Evolutionary conservation across 2,888 invertebrate genomes (phyloP).

Genomic region (Clostera curtula): DNA sequence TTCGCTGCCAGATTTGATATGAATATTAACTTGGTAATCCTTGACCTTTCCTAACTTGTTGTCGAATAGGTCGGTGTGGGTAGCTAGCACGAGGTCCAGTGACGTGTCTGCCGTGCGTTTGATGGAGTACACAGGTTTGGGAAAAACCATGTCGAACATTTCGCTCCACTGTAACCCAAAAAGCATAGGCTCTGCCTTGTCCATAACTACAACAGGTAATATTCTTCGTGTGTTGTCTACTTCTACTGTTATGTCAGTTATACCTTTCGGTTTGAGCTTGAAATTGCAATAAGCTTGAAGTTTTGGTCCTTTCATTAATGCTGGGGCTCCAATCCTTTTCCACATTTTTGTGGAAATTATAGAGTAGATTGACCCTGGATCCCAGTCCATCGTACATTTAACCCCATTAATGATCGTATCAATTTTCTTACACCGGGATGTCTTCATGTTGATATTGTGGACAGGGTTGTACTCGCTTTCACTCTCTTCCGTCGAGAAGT

Average conservation of each 20-base stretch:
- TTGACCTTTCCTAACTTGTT: conserved; percentile 6
- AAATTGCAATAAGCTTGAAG: neutral
- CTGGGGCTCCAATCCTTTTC: neutral
- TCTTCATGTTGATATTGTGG: no score
- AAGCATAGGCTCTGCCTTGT: conserved; percentile 6
- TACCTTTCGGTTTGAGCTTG: conserved; percentile 3
- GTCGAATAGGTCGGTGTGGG: conserved; percentile 3
- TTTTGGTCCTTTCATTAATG: neutral
- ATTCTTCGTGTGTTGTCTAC: conserved; percentile 3
- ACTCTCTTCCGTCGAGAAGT: neutral
- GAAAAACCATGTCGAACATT: conserved; percentile 5
- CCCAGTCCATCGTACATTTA: neutral
- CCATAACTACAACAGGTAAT: conserved; percentile 6
- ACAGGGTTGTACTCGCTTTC: no score
- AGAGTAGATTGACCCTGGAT: neutral
- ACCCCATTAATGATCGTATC: neutral
- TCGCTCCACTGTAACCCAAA: conserved; percentile 9
- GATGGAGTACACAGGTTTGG: conserved; percentile 5
- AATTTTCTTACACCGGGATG: neutral
- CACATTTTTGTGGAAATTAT: neutral
- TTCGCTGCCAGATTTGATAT: neutral
- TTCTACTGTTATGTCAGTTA: conserved; percentile 5
- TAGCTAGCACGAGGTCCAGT: conserved; percentile 3
- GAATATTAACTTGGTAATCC: conserved; percentile 4
- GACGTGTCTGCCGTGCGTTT: conserved; percentile 1